These are phyloP conservation scores for Dasysyrphus albostriatus DNA, from an alignment of 2,888 invertebrate genomes.

Conservation along the genomic window DNA sequence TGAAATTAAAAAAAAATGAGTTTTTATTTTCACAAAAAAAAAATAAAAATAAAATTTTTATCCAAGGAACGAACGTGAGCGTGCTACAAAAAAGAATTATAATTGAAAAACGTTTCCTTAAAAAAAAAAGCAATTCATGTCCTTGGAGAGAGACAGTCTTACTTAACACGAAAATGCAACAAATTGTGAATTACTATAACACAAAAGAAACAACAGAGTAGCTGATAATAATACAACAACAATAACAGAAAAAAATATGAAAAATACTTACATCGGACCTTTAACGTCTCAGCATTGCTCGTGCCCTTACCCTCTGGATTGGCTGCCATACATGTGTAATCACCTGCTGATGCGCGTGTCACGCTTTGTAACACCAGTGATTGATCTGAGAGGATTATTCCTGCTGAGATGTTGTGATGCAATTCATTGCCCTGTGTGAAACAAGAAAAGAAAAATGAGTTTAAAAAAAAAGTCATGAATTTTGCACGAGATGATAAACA, in stretches of 20 bases:
- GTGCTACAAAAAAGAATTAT: slow-evolving; percentile 41
- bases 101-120: slow-evolving; percentile 63
- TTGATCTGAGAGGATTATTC: slow-evolving; percentile 93
- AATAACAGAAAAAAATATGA: slow-evolving; percentile 40
- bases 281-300: slow-evolving; percentile 89
- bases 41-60: slow-evolving; percentile 53
- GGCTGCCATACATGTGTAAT: slow-evolving; percentile 93
- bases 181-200: slow-evolving; percentile 54
- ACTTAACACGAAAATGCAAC: slow-evolving; percentile 53
- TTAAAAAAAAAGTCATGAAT: slow-evolving; percentile 25
- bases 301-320: slow-evolving; percentile 93
- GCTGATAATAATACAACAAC: neutral
- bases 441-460: neutral
- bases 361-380: slow-evolving; percentile 94
- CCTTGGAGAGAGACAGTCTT: slow-evolving; percentile 40
- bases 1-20: slow-evolving; percentile 5
- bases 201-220: neutral
- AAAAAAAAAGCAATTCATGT: slow-evolving; percentile 28
- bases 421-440: slow-evolving; percentile 89
- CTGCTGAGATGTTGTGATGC: slow-evolving; percentile 91
- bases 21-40: slow-evolving; percentile 28
- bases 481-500: slow-evolving; percentile 37
- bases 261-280: slow-evolving; percentile 88
- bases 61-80: slow-evolving; percentile 47
- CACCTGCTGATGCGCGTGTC: slow-evolving; percentile 92